Evolutionary conservation across 2,797 vertebrate genomes (phyloP).

Genomic region (Arnoldichthys spilopterus): DNA sequence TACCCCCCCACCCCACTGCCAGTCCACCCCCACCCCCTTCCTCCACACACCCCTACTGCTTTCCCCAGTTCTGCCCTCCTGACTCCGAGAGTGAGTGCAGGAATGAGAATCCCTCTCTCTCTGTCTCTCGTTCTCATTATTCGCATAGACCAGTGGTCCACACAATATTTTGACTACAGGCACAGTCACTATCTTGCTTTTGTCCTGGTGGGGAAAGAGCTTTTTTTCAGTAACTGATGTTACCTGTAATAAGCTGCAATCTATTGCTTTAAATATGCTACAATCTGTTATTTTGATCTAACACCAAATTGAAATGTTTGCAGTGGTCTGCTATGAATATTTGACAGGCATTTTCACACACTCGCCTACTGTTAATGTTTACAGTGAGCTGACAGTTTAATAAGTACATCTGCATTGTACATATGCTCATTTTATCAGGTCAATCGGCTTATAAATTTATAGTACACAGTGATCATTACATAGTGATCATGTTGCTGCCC

Average conservation of each 20-base stretch:
- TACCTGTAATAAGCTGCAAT: no score
- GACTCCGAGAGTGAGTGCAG: conserved; percentile 45
- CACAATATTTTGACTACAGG: neutral
- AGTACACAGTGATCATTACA: neutral
- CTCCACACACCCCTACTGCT: neutral
- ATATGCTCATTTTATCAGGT: neutral
- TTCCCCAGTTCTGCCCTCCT: conserved; percentile 43
- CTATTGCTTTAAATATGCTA: neutral
- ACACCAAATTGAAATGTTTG: neutral
- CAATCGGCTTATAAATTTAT: neutral
- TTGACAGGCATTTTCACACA: neutral
- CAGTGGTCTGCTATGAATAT: neutral
- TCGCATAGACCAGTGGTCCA: neutral
- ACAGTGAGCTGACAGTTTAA: neutral
- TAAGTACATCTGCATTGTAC: neutral
- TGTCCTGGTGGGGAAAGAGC: neutral
- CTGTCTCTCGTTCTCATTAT: conserved; percentile 37
- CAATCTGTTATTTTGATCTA: neutral
- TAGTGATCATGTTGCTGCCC: neutral
- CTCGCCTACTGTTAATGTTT: neutral
- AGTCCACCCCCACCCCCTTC: neutral
- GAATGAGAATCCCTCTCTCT: conserved; percentile 48
- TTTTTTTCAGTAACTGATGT: neutral
- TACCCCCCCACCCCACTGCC: conserved; percentile 53
- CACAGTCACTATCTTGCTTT: neutral